Conservation (phyloP, 2,888 invertebrate species). For the Hypolimnas misippus region DNA sequence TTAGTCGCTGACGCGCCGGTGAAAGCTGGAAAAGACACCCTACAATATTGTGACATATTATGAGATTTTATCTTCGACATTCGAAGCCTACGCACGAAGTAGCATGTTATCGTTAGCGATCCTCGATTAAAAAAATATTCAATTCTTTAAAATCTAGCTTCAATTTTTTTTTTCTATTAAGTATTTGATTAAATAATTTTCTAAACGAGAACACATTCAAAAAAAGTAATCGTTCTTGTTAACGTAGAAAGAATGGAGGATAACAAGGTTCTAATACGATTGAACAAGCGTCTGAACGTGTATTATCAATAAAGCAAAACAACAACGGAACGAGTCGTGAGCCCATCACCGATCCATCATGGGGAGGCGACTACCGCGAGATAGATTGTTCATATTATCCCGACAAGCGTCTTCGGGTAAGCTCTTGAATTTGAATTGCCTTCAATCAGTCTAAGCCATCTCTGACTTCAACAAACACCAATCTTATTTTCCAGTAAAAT, state of each 20-base stretch:
- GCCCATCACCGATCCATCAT: constrained; percentile 80
- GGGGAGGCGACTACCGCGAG: constrained; percentile 62
- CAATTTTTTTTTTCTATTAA: neutral
- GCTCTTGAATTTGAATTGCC: constrained; percentile 66
- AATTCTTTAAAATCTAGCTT: neutral
- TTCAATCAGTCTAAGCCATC: constrained; percentile 68
- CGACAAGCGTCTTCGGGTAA: constrained; percentile 63
- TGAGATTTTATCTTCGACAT: constrained; percentile 69
- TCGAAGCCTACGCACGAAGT: constrained; percentile 73
- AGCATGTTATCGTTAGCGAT: constrained; percentile 55
- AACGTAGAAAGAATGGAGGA: constrained; percentile 69
- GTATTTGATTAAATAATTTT: neutral
- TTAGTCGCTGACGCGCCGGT: constrained; percentile 71
- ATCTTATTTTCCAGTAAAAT: constrained; percentile 62
- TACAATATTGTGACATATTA: constrained; percentile 58
- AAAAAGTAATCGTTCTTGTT: constrained; percentile 38
- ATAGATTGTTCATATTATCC: constrained; percentile 78
- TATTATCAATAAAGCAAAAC: constrained; percentile 76
- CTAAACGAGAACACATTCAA: neutral
- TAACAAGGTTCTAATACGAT: constrained; percentile 73
- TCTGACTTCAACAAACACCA: constrained; percentile 47
- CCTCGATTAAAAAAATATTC: constrained; percentile 36
- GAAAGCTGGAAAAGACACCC: constrained; percentile 77
- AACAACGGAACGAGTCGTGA: constrained; percentile 76
- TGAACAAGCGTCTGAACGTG: constrained; percentile 65